Conservation (phyloP, 2,888 invertebrate genomes). For the Callyntrura sp. region DNA sequence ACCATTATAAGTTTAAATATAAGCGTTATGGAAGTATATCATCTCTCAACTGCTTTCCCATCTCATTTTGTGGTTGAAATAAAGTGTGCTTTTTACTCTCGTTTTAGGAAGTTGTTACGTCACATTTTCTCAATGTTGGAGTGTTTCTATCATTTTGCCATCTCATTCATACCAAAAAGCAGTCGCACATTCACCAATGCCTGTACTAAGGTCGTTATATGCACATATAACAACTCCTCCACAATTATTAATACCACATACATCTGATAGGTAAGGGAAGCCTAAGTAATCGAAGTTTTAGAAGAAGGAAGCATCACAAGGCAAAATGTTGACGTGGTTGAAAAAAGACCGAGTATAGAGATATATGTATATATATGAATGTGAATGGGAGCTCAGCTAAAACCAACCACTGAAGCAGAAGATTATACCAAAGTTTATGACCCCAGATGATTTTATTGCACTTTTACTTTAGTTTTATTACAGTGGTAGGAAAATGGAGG, state of each 20-base stretch:
- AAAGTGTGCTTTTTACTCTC: constrained; percentile 54
- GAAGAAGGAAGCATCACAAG: constrained; percentile 7
- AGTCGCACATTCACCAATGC: not conserved
- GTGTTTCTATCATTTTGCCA: constrained; percentile 56
- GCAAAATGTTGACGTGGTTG: constrained; percentile 1
- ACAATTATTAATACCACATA: constrained; percentile 16
- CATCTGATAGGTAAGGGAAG: not conserved
- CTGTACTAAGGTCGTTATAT: no score
- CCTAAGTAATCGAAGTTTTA: not conserved
- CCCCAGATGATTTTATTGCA: constrained; percentile 81
- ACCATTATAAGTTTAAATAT: not conserved
- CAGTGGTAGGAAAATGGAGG: constrained; percentile 50
- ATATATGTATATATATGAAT: not conserved
- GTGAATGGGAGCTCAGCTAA: constrained; percentile 57
- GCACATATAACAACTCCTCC: no score
- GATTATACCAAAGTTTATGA: constrained; percentile 78
- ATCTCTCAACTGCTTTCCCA: constrained; percentile 62
- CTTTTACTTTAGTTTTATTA: constrained; percentile 81
- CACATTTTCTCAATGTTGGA: constrained; percentile 54
- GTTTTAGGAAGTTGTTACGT: constrained; percentile 62
- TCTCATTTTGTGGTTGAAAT: constrained; percentile 64
- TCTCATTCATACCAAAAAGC: not conserved
- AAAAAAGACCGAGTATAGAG: constrained; percentile 15
- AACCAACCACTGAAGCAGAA: constrained; percentile 75
- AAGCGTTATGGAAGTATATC: constrained; percentile 32